A percentile compares a stretch with the other conserved stretches of the same genome.
Evolutionary conservation across 2,888 invertebrate species (phyloP).

Genomic region (Dryobota labecula): DNA sequence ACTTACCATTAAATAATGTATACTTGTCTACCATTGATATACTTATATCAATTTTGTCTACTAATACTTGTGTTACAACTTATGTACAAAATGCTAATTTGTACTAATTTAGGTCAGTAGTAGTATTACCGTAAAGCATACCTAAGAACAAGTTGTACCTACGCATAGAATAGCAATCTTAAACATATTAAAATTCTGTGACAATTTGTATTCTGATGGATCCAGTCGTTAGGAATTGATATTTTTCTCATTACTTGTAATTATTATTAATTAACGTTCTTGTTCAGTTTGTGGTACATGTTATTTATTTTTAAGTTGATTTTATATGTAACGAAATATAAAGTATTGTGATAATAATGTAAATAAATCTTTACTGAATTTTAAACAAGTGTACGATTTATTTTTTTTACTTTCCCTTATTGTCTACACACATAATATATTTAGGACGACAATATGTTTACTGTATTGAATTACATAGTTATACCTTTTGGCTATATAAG

Average conservation of each 20-base stretch:
- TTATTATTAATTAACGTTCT: slow-evolving; percentile 66
- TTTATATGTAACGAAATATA: slow-evolving; percentile 72
- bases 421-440: not conserved
- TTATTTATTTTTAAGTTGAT: slow-evolving; percentile 87
- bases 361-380: slow-evolving; percentile 80
- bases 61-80: slow-evolving; percentile 9
- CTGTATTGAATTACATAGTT: not conserved
- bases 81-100: not conserved
- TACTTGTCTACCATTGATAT: not conserved
- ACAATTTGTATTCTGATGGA: slow-evolving; percentile 38
- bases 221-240: slow-evolving; percentile 49
- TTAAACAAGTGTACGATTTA: slow-evolving; percentile 35
- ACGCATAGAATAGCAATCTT: slow-evolving; percentile 24
- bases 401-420: not conserved
- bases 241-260: slow-evolving; percentile 60
- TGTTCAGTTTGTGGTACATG: slow-evolving; percentile 77
- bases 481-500: no score
- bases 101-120: slow-evolving; percentile 1
- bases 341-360: slow-evolving; percentile 86
- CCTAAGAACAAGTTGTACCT: slow-evolving; percentile 54
- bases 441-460: not conserved
- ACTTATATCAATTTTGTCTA: no score
- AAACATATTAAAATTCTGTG: slow-evolving; percentile 35
- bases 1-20: slow-evolving; percentile 10
- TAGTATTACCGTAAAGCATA: slow-evolving; percentile 28